Conservation (phyloP, 2,113 vertebrate genomes). For the Neotragus pygmaeus region DNA sequence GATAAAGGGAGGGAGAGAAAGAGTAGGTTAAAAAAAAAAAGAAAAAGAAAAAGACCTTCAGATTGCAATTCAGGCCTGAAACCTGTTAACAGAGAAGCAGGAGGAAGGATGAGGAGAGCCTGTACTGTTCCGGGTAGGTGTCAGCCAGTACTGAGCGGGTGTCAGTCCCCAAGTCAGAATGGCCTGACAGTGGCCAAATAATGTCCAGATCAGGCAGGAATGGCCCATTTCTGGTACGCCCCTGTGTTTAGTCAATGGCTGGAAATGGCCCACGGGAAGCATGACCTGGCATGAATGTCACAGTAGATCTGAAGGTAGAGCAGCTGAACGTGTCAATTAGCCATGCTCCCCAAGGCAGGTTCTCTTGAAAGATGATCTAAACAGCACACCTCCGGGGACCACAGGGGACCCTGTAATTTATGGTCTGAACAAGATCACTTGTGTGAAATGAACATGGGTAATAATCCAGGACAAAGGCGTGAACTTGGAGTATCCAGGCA, state of each 20-base stretch:
- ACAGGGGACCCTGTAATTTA: not conserved
- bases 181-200: not conserved
- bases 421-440: not conserved
- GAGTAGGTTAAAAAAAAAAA: not conserved
- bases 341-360: not conserved
- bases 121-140: not conserved
- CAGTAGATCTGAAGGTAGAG: not conserved
- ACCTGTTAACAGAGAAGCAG: not conserved
- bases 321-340: not conserved
- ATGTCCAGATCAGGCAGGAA: not conserved
- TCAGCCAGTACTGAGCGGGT: not conserved
- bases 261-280: not conserved
- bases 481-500: not conserved
- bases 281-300: not conserved
- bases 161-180: not conserved
- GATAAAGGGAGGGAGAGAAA: not conserved
- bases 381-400: not conserved
- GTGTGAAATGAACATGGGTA: not conserved
- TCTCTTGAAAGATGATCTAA: not conserved
- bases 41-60: not conserved
- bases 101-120: not conserved
- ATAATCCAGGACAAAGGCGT: not conserved
- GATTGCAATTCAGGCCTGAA: not conserved
- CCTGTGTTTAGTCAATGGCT: not conserved
- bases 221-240: not conserved